Evolutionary conservation across 1,140 invertebrate genomes (phyloP).

Genomic region (Ips typographus): DNA sequence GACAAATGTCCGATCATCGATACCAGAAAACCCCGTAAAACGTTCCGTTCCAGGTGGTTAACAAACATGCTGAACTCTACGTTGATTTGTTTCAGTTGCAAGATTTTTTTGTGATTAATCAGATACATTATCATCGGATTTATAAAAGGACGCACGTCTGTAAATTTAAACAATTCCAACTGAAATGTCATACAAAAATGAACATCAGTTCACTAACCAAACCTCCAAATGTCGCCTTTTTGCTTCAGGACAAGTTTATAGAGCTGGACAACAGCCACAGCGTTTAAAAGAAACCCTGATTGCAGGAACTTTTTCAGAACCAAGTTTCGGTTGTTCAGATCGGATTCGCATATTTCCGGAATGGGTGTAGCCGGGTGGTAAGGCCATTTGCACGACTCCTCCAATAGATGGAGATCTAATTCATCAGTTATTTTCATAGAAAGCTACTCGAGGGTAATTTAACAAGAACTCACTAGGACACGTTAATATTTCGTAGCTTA

Average conservation of each 20-base stretch:
- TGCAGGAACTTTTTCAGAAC: conserved; percentile 13
- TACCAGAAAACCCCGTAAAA: conserved; percentile 12
- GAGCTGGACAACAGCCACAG: conserved; percentile 19
- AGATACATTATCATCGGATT: conserved; percentile 22
- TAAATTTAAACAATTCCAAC: conserved; percentile 9
- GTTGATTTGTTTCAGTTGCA: conserved; percentile 13
- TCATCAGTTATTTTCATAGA: neutral
- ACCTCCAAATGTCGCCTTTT: conserved; percentile 18
- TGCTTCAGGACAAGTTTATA: conserved; percentile 15
- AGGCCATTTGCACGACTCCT: conserved; percentile 22
- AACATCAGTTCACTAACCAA: conserved; percentile 8
- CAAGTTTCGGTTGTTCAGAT: conserved; percentile 17
- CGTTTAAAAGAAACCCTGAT: conserved; percentile 5
- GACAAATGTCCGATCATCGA: conserved; percentile 3
- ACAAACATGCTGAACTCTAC: conserved; percentile 21
- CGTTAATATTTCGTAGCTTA: conserved; percentile 34
- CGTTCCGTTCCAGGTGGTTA: conserved; percentile 8
- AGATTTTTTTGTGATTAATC: neutral
- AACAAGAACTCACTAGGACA: conserved; percentile 27
- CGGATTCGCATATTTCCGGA: neutral
- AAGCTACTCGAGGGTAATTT: neutral
- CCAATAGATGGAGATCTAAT: conserved; percentile 22
- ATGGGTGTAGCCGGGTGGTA: conserved; percentile 5
- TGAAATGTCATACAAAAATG: neutral
- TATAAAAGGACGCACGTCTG: conserved; percentile 22